Evolutionary conservation across 2,888 invertebrate genomes (phyloP), one percentile per base, ranked within the genome.

Genomic region (Dryococelus australis): DNA sequence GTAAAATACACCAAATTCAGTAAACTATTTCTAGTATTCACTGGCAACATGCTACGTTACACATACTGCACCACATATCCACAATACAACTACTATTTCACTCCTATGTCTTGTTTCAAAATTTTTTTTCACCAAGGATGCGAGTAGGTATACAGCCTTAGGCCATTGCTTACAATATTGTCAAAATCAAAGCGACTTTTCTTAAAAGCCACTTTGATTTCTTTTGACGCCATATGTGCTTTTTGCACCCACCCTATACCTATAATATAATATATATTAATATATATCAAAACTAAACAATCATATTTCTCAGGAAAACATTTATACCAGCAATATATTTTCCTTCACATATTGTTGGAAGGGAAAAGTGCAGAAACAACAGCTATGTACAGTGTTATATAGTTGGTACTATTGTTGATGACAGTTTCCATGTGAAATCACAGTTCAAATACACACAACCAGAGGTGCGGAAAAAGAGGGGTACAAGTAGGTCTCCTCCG

Each of bases 231-330:
- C 65, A 27, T 27, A 8, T 83, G 43, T 83, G 43, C 43, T 83
- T 13, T 83, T 83, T 28, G 83, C 83, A 83, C 83, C 5, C 26
- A 16, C 43, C 28, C 35, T 83, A 83, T 35, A 83, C 65, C 43
- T 83, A 83, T 28, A 28, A 28, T 83, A 83, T 83, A 83, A 83
- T 83, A 83, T 83, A 83, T 83, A 83, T 65, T 65, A 65, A 65
- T 65, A 83, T 83, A 35, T 83, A 83, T 83, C 83, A 83, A 83
- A 83, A 83, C 35, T 83, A 83, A 83, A 83, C 83, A 83, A 83
- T 83, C 0, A 83, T 83, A 83, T 83, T 83, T 83, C 28, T 83
- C 28, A 83, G 28, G 26, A 83, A 83, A 83, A 35, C 43, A 83
- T 83, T 83, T 83, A 65, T 65, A 65, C 65, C 65, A 65, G 24